Evolutionary conservation across 1,140 invertebrate species (phyloP).

Genomic region (Drosophila nasuta): DNA sequence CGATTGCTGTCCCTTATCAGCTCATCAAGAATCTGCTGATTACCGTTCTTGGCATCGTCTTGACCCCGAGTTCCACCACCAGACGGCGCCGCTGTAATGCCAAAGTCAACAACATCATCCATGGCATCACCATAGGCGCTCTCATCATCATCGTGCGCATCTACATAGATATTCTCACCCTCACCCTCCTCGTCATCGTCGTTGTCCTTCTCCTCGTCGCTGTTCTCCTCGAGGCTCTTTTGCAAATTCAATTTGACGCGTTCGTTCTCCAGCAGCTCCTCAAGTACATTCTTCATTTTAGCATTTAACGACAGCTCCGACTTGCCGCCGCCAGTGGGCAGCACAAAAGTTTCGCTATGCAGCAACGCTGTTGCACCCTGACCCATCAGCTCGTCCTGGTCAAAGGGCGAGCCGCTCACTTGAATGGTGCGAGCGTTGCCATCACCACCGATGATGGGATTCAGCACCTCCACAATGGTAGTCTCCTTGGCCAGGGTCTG

Average conservation of each 20-base stretch:
- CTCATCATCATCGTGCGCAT: conserved; percentile 69
- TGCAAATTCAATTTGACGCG: conserved; percentile 85
- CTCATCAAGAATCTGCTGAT: conserved; percentile 74
- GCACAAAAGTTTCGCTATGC: conserved; percentile 80
- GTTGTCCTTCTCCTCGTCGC: conserved; percentile 34
- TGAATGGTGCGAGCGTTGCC: conserved; percentile 77
- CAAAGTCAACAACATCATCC: conserved; percentile 80
- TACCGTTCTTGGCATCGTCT: conserved; percentile 70
- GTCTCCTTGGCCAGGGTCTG: conserved; percentile 81
- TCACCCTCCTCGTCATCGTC: conserved; percentile 54
- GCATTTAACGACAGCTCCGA: conserved; percentile 84
- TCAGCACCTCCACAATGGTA: conserved; percentile 84
- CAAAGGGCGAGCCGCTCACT: conserved; percentile 71
- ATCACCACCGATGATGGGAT: conserved; percentile 81
- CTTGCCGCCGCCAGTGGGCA: conserved; percentile 51
- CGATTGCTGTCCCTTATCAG: conserved; percentile 80
- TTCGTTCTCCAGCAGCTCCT: conserved; percentile 83
- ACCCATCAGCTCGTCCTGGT: conserved; percentile 54
- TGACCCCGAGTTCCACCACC: conserved; percentile 38
- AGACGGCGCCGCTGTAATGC: conserved; percentile 22
- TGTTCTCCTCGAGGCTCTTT: conserved; percentile 79
- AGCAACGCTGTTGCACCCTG: conserved; percentile 58
- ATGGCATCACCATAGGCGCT: conserved; percentile 71
- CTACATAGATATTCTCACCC: conserved; percentile 60
- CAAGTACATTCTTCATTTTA: conserved; percentile 85